phyloP scores from a whole-genome alignment of 2,888 invertebrate species.

The Graphium colonna region DNA sequence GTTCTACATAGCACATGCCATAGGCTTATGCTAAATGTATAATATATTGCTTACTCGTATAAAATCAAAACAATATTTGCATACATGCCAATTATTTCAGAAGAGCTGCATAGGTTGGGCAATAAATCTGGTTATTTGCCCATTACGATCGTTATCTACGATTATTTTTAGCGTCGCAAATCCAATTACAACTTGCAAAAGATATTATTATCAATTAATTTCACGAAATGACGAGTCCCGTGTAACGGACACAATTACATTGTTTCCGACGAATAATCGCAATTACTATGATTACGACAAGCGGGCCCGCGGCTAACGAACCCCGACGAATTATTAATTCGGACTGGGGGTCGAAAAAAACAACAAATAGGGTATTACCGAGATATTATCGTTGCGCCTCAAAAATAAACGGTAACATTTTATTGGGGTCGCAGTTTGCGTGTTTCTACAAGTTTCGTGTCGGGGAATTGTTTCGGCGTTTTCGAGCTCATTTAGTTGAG shows the following conservation, averaged over 20 bases:
- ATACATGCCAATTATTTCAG: not conserved
- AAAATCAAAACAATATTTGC: not conserved
- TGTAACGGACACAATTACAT: conserved; percentile 11
- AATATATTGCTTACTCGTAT: not conserved
- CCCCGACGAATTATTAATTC: conserved; percentile 27
- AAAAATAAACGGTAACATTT: conserved; percentile 22
- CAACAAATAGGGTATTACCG: conserved; percentile 26
- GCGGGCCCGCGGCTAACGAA: conserved; percentile 21
- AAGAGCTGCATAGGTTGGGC: not conserved
- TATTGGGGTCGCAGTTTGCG: conserved; percentile 17
- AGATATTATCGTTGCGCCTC: conserved; percentile 25
- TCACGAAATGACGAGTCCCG: conserved; percentile 5
- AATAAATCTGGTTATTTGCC: not conserved
- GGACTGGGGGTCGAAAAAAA: conserved; percentile 1
- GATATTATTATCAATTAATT: conserved; percentile 19
- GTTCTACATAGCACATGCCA: too few species aligned
- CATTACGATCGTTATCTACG: not conserved
- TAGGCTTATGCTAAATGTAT: too few species aligned
- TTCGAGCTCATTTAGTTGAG: not conserved
- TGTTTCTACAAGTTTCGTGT: conserved; percentile 10
- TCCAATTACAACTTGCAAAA: conserved; percentile 3
- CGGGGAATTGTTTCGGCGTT: not conserved
- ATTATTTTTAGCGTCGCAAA: not conserved
- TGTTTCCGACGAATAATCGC: conserved; percentile 9
- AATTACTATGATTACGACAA: conserved; percentile 12